phyloP scores from a whole-genome alignment of 2,113 vertebrate species.

The Chionodraco myersi region DNA sequence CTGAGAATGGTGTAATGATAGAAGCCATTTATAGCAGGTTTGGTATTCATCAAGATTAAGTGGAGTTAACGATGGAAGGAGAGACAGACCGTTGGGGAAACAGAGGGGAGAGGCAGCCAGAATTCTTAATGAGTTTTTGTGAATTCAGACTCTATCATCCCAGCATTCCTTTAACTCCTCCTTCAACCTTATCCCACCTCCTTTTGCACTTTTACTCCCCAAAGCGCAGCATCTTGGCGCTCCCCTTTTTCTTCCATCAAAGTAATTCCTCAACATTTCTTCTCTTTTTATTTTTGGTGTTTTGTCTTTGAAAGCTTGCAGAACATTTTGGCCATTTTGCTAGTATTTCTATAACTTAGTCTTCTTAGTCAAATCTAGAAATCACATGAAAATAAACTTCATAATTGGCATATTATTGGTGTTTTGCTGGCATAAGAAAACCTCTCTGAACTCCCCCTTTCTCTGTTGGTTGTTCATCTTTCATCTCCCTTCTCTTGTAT shows the following conservation, averaged over 20 bases:
- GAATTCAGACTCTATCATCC: constrained; percentile 41
- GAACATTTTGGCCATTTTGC: not conserved
- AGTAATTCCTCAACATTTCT: constrained; percentile 11
- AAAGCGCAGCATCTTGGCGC: constrained; percentile 24
- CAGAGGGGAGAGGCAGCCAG: constrained; percentile 18
- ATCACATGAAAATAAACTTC: not conserved
- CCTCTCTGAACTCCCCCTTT: not conserved
- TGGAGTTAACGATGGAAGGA: not conserved
- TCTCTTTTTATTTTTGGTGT: constrained; percentile 5
- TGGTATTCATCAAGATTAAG: constrained; percentile 1
- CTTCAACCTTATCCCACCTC: constrained; percentile 32
- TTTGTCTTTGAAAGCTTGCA: constrained; percentile 5
- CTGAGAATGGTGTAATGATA: constrained; percentile 16
- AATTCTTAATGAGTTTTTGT: constrained; percentile 51
- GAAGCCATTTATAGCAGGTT: not conserved
- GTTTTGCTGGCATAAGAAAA: not conserved
- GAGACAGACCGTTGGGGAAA: not conserved
- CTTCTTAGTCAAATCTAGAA: not conserved
- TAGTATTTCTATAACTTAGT: no score
- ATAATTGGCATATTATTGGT: no score
- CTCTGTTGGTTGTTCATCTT: not conserved
- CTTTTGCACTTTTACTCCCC: constrained; percentile 51
- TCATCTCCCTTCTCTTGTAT: constrained; percentile 1
- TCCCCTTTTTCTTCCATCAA: constrained; percentile 34
- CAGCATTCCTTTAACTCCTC: constrained; percentile 52